Evolutionary conservation across 2,888 invertebrate species (phyloP).

Genomic region (Diplolepis rosae): DNA sequence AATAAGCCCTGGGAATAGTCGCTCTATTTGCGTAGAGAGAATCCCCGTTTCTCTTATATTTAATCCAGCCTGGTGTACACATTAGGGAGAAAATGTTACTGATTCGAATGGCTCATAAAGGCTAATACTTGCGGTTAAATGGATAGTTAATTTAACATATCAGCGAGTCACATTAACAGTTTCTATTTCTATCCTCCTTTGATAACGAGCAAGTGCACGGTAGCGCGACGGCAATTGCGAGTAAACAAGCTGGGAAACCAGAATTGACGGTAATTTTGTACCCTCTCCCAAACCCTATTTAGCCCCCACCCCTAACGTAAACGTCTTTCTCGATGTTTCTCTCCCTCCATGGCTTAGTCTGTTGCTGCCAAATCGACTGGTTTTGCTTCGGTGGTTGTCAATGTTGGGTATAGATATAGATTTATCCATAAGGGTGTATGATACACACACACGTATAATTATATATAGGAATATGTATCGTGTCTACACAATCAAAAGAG

Average conservation of each 20-base stretch:
- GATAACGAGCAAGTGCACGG: slow-evolving; percentile 3
- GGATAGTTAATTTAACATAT: neutral
- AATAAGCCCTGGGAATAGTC: neutral
- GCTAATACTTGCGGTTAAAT: neutral
- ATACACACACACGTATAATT: no score
- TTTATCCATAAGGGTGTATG: neutral
- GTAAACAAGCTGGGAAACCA: slow-evolving; percentile 24
- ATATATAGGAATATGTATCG: neutral
- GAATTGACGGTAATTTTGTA: slow-evolving; percentile 6
- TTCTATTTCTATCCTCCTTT: neutral
- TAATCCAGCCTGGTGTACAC: neutral
- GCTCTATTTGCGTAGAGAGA: neutral
- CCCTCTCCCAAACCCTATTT: neutral
- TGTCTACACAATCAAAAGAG: slow-evolving; percentile 7
- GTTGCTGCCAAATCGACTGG: slow-evolving; percentile 27
- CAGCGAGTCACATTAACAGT: neutral
- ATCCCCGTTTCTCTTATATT: neutral
- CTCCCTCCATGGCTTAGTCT: neutral
- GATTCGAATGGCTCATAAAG: neutral
- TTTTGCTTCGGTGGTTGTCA: slow-evolving; percentile 9
- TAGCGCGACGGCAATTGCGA: neutral
- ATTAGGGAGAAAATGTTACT: neutral
- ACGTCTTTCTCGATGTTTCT: neutral
- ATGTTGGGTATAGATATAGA: neutral
- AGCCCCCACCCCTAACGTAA: neutral